Percentiles rank a stretch among this genome's conserved stretches.
Conservation (phyloP, 2,113 vertebrate species). For the Corythaixoides concolor region DNA sequence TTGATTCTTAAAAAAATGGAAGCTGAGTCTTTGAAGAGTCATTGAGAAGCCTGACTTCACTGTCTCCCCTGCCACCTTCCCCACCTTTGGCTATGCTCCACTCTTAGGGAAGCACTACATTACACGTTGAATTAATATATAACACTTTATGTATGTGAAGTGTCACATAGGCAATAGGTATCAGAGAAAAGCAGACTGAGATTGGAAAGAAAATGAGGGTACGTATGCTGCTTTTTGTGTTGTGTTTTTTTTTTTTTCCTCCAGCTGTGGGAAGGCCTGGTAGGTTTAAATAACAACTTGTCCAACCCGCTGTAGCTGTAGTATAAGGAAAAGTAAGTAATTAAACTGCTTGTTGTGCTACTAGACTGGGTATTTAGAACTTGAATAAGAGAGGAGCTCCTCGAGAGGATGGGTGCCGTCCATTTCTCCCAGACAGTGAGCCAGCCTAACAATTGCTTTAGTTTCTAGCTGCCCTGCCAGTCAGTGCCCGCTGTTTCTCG, state of each 20-base stretch:
- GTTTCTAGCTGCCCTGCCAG: background rate
- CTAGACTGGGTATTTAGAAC: background rate
- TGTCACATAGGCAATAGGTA: background rate
- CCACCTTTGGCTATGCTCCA: constrained; percentile 5
- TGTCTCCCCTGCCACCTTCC: background rate
- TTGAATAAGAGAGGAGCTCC: background rate
- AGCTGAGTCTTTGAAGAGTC: background rate
- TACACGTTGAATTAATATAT: background rate
- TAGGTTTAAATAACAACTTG: background rate
- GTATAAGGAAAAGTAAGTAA: background rate
- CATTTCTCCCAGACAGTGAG: background rate
- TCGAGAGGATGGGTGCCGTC: background rate
- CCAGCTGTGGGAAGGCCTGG: background rate
- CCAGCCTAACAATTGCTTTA: background rate
- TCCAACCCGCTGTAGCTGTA: background rate
- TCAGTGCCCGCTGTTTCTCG: background rate
- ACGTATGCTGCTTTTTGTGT: background rate
- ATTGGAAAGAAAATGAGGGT: background rate
- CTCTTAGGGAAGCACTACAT: background rate
- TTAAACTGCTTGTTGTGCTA: background rate
- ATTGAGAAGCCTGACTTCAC: constrained; percentile 7
- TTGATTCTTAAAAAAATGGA: background rate
- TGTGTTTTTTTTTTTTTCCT: too few species aligned
- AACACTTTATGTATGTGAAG: background rate
- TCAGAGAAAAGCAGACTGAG: background rate